These are phyloP conservation scores for Botia almorhae DNA, from an alignment of 2,797 vertebrate genomes.

Conservation along the genomic window DNA sequence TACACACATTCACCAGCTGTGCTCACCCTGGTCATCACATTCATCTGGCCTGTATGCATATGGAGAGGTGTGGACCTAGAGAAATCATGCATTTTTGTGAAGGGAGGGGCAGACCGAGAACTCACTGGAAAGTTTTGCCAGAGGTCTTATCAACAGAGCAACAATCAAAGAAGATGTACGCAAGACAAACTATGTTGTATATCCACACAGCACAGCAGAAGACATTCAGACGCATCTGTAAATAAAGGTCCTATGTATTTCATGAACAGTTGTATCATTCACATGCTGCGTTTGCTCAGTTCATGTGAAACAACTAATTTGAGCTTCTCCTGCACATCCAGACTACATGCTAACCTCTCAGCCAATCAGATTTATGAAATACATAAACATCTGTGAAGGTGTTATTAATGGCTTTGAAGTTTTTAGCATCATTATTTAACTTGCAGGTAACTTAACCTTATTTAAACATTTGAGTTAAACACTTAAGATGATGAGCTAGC, in stretches of 20 bases:
- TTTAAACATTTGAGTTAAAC: neutral
- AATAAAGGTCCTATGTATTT: conserved; percentile 21
- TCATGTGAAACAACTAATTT: neutral
- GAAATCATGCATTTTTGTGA: conserved; percentile 9
- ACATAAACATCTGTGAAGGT: neutral
- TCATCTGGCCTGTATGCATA: neutral
- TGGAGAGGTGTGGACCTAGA: neutral
- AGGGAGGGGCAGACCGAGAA: conserved; percentile 5
- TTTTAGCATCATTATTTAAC: neutral
- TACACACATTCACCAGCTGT: conserved; percentile 16
- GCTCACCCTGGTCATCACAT: neutral
- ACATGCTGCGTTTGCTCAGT: neutral
- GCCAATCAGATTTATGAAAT: conserved; percentile 1
- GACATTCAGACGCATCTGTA: neutral
- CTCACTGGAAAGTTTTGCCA: neutral
- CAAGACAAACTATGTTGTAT: too few relatives aligned
- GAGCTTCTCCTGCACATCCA: too few relatives aligned
- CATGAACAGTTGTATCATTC: conserved; percentile 20
- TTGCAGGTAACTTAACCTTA: neutral
- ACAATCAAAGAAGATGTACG: conserved; percentile 14
- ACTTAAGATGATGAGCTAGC: neutral
- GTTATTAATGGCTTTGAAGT: neutral
- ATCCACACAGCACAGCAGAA: too few relatives aligned
- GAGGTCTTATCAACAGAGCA: conserved; percentile 12
- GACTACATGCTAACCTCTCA: neutral